Evolutionary conservation across 2,888 invertebrate species (phyloP).

Genomic region (Patella depressa): DNA sequence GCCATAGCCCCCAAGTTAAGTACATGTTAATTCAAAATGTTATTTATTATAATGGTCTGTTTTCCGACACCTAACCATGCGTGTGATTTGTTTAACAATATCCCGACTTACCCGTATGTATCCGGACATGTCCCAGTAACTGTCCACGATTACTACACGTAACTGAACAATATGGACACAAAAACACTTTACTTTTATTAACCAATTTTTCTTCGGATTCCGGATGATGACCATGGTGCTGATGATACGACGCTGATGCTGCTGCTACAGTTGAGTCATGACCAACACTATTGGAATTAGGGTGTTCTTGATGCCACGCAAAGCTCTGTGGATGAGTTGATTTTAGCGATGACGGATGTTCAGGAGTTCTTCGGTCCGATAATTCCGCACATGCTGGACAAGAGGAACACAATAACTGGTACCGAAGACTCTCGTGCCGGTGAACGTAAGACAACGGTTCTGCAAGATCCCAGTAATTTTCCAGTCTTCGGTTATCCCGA

Average conservation of each 20-base stretch:
- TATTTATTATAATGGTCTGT: no score
- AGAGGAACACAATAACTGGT: background rate
- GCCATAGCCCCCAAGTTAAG: no score
- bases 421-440: background rate
- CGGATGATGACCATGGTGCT: no score
- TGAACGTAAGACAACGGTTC: background rate
- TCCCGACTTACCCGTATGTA: conserved; percentile 31
- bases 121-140: conserved; percentile 32
- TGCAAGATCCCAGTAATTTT: background rate
- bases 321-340: background rate
- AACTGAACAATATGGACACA: conserved; percentile 29
- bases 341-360: background rate
- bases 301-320: background rate
- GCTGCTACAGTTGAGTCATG: background rate
- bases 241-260: background rate
- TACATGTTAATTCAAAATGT: no score
- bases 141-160: conserved; percentile 35
- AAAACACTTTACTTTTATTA: conserved; percentile 14
- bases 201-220: background rate
- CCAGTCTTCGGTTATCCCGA: conserved; percentile 6
- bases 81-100: no score
- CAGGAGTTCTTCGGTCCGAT: background rate
- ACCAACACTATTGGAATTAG: background rate
- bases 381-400: conserved; percentile 5
- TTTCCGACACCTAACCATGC: no score